Conservation (phyloP, 2,113 vertebrate species). For the Balaeniceps rex region DNA sequence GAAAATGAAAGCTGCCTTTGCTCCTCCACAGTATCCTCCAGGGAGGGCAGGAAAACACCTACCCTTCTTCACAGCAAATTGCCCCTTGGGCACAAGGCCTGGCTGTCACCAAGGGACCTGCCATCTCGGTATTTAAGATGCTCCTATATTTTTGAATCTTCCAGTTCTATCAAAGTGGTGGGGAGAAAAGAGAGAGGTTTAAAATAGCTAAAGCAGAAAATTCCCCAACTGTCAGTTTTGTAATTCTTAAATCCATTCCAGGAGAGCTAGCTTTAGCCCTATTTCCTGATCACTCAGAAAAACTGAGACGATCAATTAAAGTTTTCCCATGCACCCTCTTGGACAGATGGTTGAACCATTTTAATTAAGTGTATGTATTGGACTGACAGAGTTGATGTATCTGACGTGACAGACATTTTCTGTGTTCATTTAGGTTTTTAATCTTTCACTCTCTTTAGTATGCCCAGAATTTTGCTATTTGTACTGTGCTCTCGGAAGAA, state of each 20-base stretch:
- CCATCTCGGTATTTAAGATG: neutral
- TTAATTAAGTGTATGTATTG: conserved; percentile 68
- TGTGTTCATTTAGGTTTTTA: conserved; percentile 60
- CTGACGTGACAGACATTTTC: conserved; percentile 62
- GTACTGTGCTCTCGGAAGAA: neutral
- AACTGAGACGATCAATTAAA: conserved; percentile 40
- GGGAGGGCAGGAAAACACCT: conserved; percentile 18
- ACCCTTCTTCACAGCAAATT: neutral
- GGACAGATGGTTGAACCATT: conserved; percentile 66
- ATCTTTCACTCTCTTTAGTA: conserved; percentile 40
- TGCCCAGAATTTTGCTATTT: conserved; percentile 23
- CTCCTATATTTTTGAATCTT: neutral
- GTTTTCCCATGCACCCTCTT: conserved; percentile 48
- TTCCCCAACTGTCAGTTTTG: conserved; percentile 24
- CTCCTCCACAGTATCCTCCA: neutral
- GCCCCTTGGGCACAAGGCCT: neutral
- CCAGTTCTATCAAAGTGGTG: neutral
- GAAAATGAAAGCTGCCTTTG: conserved; percentile 1
- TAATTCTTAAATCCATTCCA: conserved; percentile 30
- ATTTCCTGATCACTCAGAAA: neutral
- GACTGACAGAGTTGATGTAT: conserved; percentile 47
- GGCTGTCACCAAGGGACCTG: neutral
- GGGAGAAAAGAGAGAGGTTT: neutral
- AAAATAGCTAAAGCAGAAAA: conserved; percentile 22
- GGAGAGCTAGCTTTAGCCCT: neutral